Evolutionary conservation across 2,113 vertebrate species (phyloP), one percentile per base, ranked within the genome.

Genomic region (Ascaphus truei): DNA sequence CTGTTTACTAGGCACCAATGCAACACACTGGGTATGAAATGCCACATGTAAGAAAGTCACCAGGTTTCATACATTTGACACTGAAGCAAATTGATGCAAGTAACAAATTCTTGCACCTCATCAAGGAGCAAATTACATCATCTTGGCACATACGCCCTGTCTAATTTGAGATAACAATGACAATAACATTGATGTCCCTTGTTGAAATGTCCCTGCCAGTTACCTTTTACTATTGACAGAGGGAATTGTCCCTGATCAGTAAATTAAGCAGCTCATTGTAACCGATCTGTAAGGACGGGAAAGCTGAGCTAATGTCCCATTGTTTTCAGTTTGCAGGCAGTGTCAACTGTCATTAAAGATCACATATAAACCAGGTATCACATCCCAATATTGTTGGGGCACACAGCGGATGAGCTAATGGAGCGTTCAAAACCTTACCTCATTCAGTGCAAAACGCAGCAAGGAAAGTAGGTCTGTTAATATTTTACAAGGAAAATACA

Each of bases 261-360:
- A 71, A 71, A 60, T 71, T 71, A 71, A 61, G 67, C 34, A 60
- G 67, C 25, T 33, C 31, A 23, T 71, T 71, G 67, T 61, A 71
- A 71, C 23, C 52, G 56, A 71, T 71, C 67, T 61, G 29, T 71
- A 61, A 71, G 39, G 67, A 69, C 30, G 27, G 33, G 67, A 27
- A 61, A 69, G 60, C 45, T 25, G 37, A 71, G 15, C 57, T 30
- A 52, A 60, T 52, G 31, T 41, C 3, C 33, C 33, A 41, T 61
- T 52, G 56, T 71, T 29, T 7, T 11, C 33, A n/a, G 57, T 25
- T 39, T 29, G 43, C 6, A 8, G 13, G 29, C n/a, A 30, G 65
- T 71, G 56, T 51, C 56, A 51, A 51, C 66, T 71, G 67, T 69
- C 67, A 50, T 52, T 71, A 52, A 71, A 61, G 33, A 61, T 51